These are phyloP conservation scores for Allolobophora icterica DNA, from an alignment of 2,888 invertebrate species.

Conservation along the genomic window DNA sequence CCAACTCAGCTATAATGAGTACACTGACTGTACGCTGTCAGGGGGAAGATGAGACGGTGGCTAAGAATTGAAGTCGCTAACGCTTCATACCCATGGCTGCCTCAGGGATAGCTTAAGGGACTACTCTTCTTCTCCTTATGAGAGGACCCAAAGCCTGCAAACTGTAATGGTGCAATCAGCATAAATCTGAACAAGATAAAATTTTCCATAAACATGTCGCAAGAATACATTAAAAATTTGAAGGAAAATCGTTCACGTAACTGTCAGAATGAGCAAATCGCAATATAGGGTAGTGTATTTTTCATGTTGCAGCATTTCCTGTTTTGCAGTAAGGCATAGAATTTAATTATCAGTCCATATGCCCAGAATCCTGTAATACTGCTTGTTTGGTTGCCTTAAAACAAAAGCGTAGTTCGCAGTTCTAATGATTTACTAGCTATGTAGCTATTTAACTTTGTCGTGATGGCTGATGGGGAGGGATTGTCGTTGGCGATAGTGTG, in stretches of 20 bases:
- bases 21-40: no score
- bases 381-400: neutral
- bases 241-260: neutral
- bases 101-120: no score
- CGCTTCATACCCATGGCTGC: no score
- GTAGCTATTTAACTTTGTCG: neutral
- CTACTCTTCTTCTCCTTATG: no score
- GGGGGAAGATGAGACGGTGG: no score
- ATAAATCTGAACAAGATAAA: neutral
- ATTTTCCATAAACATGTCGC: neutral
- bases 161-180: neutral
- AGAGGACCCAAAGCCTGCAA: neutral
- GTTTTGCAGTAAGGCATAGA: neutral
- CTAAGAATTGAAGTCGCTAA: no score
- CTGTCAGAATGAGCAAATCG: constrained; percentile 7
- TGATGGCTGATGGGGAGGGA: neutral
- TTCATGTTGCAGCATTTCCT: neutral
- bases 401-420: no score
- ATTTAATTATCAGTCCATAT: neutral
- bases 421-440: neutral
- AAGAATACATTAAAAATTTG: neutral
- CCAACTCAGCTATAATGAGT: no score
- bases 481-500: neutral
- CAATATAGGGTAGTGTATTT: neutral
- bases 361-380: no score